Evolutionary conservation across 1,140 invertebrate genomes (phyloP), one percentile per base, ranked within the genome.

Genomic region (Heterodera carotae): DNA sequence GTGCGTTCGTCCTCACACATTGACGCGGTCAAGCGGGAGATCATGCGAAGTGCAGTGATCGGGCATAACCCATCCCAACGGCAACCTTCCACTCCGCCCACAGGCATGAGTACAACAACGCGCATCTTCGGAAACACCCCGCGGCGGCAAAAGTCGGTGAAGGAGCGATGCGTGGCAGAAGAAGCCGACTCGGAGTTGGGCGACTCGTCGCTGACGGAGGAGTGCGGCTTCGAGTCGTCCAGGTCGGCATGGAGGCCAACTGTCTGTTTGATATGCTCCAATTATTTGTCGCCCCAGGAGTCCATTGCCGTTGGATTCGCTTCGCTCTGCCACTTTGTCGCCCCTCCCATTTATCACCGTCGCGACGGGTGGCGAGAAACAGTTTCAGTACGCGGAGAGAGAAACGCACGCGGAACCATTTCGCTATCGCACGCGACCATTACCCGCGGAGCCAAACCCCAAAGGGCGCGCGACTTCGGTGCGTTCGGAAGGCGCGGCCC

Each of bases 1-100:
- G 85, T 85, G 6, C 77, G 88, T n/a, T 87, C 89, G 7, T 87
- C 88, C 12, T 83, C 83, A 34, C 89, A 90, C 76, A 88, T 91
- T 76, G 90, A 91, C 68, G 88, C 84, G 48, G 87, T 91, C 12
- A 89, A 90, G 48, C 82, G 87, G 27, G 90, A 91, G 81, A 89
- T 91, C 31, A 86, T 89, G 33, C 79, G 87, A 29, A 85, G 83
- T 69, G n/a, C 79, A 83, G 83, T 83, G 27, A 0, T 27, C 36
- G 25, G 43, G 56, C 36, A 53, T 1, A 15, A 59, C 3, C 5
- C 8, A 27, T 69, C 8, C 48, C 48, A 25, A 43, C 36, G 15
- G 39, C 2, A 27, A 34, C 29, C 27, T 15, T n/a, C 31, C 33
- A 12, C 33, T 31, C 29, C 59, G 8, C 22, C 22, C 34, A 8